A percentile compares a stretch with the other conserved stretches of the same genome.
These are phyloP conservation scores for Poeciliopsis gracilis DNA, from an alignment of 2,797 vertebrate species.

Conservation along the genomic window DNA sequence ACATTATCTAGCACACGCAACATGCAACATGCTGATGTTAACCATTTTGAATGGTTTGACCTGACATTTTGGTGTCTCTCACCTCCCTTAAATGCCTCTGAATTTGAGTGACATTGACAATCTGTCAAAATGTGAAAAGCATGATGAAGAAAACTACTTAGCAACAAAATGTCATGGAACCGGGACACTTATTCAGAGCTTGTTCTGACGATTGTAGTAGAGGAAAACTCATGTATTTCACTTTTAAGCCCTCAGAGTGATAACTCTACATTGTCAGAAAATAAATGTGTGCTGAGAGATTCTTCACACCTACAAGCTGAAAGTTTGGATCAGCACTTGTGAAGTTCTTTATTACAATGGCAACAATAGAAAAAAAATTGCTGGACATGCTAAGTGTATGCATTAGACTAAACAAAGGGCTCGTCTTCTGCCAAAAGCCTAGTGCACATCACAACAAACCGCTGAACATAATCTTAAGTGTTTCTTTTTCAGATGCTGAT, in stretches of 20 bases:
- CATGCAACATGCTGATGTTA: not conserved
- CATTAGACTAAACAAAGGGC: constrained; percentile 13
- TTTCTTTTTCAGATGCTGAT: constrained; percentile 23
- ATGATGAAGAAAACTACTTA: not conserved
- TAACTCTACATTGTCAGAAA: not conserved
- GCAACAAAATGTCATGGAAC: not conserved
- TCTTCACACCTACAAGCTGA: not conserved
- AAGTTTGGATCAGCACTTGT: not conserved
- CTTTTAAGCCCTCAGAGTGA: not conserved
- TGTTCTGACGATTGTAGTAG: not conserved
- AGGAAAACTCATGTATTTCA: not conserved
- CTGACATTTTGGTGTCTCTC: not conserved
- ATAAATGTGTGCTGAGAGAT: constrained; percentile 2
- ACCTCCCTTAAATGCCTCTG: not conserved
- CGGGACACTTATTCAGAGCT: not conserved
- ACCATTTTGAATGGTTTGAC: not conserved
- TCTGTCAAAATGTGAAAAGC: not conserved
- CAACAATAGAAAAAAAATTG: not conserved
- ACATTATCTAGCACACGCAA: not conserved
- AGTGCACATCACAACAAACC: constrained; percentile 16
- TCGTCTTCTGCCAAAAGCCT: constrained; percentile 10
- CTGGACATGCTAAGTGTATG: constrained; percentile 2
- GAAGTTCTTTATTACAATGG: not conserved
- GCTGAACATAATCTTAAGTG: constrained; percentile 28
- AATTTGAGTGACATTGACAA: not conserved